Evolutionary conservation across 2,113 vertebrate genomes (phyloP), one percentile per base, ranked within the genome.

Genomic region (Anas platyrhynchos): DNA sequence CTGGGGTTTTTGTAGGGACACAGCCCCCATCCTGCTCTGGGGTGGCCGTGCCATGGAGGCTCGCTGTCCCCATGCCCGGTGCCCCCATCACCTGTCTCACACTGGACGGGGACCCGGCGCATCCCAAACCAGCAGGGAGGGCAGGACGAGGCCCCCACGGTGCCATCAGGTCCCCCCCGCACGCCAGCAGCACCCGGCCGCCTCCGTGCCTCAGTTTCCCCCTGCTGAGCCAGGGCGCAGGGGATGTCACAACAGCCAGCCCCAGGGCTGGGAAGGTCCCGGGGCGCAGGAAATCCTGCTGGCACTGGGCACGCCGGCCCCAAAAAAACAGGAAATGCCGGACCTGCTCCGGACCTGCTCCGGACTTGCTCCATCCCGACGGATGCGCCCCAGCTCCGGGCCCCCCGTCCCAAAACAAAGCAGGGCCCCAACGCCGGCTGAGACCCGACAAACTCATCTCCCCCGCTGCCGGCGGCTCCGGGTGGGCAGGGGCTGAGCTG

Each of bases 51-150:
- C 9, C 6, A 0, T 0, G 2, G 63, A 46, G 63, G 67, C 22
- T 7, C 0, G 2, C 4, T 4, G 15, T 38, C 26, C 23, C 43
- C 0, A 1, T 6, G 61, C 25, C 59, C 79, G 2, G 31, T 1
- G 13, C 71, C 56, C 75, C 80, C 66, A 20, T 18, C 1, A 3
- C 8, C 3, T 34, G 16, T 20, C 73, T 9, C 0, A 2, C 48
- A 25, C 34, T 1, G 6, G 34, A 36, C 0, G 15, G 55, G 65
- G 9, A 46, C 22, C 0, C 3, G 21, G 18, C 1, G 1, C 32
- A 46, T 18, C 88, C 91, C 66, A 25, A 85, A 84, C 0, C 2
- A 63, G 38, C 26, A 16, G 46, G 48, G 41, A 13, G 18, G 65
- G 38, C 25, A 66, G 81, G 46, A 43, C 2, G 48, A 22, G 52